Conservation (phyloP, 2,113 vertebrate species). For the Sinocyclocheilus maitianheensis region DNA sequence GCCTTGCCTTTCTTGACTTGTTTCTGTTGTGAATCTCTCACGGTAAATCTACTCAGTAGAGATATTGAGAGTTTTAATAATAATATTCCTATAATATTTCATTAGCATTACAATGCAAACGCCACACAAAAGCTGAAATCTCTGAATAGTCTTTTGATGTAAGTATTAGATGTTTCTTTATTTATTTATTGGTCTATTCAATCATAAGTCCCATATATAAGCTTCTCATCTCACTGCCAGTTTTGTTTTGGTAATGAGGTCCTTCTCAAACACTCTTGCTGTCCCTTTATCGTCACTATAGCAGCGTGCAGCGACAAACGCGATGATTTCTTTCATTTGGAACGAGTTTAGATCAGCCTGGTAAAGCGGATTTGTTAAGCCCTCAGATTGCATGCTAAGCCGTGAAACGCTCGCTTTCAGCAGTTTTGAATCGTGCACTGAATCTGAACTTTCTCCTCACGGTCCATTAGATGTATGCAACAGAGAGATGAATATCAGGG, state of each 20-base stretch:
- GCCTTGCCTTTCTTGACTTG: neutral
- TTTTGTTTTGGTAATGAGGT: conserved; percentile 51
- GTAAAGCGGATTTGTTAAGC: conserved; percentile 69
- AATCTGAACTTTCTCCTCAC: conserved; percentile 65
- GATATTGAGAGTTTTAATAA: conserved; percentile 3
- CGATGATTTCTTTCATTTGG: conserved; percentile 63
- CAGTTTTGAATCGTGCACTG: conserved; percentile 55
- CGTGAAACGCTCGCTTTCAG: conserved; percentile 56
- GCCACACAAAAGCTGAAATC: conserved; percentile 2
- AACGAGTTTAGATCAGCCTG: conserved; percentile 69
- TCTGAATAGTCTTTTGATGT: conserved; percentile 37
- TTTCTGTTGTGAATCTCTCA: neutral
- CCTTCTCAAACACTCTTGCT: conserved; percentile 53
- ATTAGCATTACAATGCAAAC: conserved; percentile 29
- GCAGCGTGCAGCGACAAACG: conserved; percentile 58
- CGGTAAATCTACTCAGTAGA: neutral
- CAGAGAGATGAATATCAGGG: conserved; percentile 46
- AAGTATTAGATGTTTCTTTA: conserved; percentile 41
- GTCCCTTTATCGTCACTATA: conserved; percentile 67
- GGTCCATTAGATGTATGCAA: conserved; percentile 61
- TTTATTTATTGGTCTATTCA: conserved; percentile 33
- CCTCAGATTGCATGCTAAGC: conserved; percentile 64
- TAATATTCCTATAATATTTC: conserved; percentile 17
- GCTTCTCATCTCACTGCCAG: neutral
- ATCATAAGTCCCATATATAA: conserved; percentile 31